Evolutionary conservation across 92 coral and sea anemone genomes (phyloP).

Genomic region (Anthopleura xanthogrammica): DNA sequence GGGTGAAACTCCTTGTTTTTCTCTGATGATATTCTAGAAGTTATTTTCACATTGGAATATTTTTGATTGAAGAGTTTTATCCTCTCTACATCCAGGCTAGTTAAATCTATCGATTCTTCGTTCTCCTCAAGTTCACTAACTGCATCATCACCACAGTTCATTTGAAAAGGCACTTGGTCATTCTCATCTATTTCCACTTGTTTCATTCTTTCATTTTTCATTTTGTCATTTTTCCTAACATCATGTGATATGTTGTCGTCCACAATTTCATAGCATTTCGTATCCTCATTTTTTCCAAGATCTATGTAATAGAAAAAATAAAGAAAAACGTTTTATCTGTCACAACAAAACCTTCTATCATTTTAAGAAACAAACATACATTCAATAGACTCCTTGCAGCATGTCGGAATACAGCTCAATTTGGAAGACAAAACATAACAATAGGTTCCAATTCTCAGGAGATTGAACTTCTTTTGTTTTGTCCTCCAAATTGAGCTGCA

Average conservation of each 20-base stretch:
- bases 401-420: no score
- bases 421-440: no score
- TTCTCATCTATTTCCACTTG: neutral
- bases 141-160: neutral
- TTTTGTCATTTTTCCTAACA: neutral
- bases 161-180: neutral
- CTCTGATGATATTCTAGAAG: neutral
- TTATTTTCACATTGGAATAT: neutral
- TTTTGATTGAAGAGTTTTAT: constrained; percentile 14
- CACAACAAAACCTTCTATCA: no score
- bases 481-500: no score
- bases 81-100: neutral
- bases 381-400: no score
- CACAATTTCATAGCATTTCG: neutral
- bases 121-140: neutral
- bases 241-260: no score
- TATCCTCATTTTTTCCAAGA: neutral
- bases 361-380: no score
- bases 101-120: neutral
- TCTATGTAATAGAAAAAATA: no score
- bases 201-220: neutral
- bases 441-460: no score
- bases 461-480: no score
- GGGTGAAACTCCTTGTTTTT: neutral
- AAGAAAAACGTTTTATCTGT: no score